Evolutionary conservation across 2,113 vertebrate species (phyloP), one percentile per base, ranked within the genome.

Genomic region (Calidris pugnax): DNA sequence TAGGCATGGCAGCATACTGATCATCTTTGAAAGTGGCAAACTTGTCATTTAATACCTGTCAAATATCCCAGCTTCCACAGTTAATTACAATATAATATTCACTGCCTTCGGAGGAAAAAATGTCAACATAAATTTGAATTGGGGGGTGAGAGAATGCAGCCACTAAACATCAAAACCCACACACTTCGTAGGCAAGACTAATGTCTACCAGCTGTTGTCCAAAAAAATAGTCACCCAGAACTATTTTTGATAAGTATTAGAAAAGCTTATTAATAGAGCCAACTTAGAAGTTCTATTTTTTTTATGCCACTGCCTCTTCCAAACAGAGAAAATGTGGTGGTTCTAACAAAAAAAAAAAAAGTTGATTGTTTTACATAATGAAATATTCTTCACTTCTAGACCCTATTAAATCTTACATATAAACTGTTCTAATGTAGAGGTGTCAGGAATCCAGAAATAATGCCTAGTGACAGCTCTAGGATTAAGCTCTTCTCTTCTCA

Each of bases 401-500:
- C 81, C 60, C 87, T 97, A 93, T 97, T 97, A 98, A 97, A 64
- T 98, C 97, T 92, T 95, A 95, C 82, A 95, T 95, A 96, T 87
- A 92, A 97, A 96, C 84, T 95, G 87, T 91, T 97, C 95, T 88
- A 98, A 97, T 92, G 89, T 85, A 95, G 93, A 96, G 96, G 94
- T 89, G 79, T 96, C 89, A 87, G 81, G 80, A 95, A 90, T 74
- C 85, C 33, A 93, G 97, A 98, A 98, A 97, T 96, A 98, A 98
- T 96, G 89, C 89, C 90, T 77, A 86, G 78, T 95, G 97, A 97
- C 97, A 98, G 95, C 80, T 93, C 91, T 85, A 98, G 96, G 93
- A 98, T 98, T 97, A 98, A 97, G 93, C 92, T 97, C 95, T 97
- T 97, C 93, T 97, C 94, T 97, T 97, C 93, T 97, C 94, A 91